phyloP scores from a whole-genome alignment of 2,888 invertebrate species.

The Catocala fraxini region DNA sequence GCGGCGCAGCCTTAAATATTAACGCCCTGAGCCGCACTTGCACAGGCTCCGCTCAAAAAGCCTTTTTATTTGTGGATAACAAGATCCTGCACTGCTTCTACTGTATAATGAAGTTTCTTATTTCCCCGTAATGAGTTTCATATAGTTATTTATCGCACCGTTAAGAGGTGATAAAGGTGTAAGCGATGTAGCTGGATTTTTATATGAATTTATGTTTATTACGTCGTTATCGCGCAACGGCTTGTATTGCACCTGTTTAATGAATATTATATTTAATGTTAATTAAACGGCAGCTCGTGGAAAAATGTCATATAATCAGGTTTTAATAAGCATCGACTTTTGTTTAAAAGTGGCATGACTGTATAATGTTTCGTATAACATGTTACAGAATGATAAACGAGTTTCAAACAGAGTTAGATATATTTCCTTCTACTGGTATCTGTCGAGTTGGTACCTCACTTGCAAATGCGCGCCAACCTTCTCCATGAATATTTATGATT shows the following conservation, averaged over 20 bases:
- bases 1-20: conserved; percentile 77
- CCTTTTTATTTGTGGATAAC: conserved; percentile 79
- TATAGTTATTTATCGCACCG: conserved; percentile 63
- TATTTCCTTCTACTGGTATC: conserved; percentile 18
- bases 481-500: conserved; percentile 68
- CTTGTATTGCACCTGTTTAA: conserved; percentile 30
- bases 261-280: conserved; percentile 23
- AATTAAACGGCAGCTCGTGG: conserved; percentile 4
- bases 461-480: conserved; percentile 58
- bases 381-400: conserved; percentile 27
- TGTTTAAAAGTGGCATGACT: not conserved
- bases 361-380: not conserved
- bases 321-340: not conserved
- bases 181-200: conserved; percentile 45
- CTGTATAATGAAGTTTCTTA: conserved; percentile 76
- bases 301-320: conserved; percentile 2
- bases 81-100: conserved; percentile 67
- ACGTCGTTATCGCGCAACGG: conserved; percentile 35
- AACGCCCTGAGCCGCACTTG: conserved; percentile 64
- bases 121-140: conserved; percentile 72
- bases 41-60: conserved; percentile 66
- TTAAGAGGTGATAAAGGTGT: conserved; percentile 52
- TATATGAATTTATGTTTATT: conserved; percentile 52
- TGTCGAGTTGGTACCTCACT: conserved; percentile 30
- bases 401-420: conserved; percentile 13